phyloP scores from a whole-genome alignment of 2,113 vertebrate species.

The Neogobius melanostomus region DNA sequence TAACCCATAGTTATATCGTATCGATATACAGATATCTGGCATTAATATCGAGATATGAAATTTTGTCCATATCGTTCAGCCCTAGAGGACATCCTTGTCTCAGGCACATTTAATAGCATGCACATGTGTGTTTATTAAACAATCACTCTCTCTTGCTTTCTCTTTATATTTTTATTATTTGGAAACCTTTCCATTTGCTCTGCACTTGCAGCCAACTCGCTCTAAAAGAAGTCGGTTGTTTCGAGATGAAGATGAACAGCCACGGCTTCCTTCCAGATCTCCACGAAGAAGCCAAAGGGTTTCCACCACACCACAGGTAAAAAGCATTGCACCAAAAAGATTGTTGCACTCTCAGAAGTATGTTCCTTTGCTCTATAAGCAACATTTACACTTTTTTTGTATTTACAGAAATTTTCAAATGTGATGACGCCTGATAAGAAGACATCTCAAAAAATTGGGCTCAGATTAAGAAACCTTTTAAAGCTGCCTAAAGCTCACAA shows the following conservation, averaged over 20 bases:
- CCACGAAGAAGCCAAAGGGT: slow-evolving; percentile 93
- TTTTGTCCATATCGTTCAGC: no score
- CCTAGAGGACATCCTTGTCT: no score
- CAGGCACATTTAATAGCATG: no score
- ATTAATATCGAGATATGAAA: no score
- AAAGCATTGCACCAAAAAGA: not conserved
- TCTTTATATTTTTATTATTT: not conserved
- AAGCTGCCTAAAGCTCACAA: slow-evolving; percentile 99
- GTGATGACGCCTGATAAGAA: slow-evolving; percentile 93
- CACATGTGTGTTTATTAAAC: not conserved
- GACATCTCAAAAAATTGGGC: slow-evolving; percentile 94
- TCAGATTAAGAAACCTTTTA: slow-evolving; percentile 92
- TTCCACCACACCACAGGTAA: slow-evolving; percentile 86
- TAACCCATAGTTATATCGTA: no score
- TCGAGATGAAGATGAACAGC: slow-evolving; percentile 89
- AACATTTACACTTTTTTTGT: slow-evolving; percentile 17
- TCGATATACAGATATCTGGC: no score
- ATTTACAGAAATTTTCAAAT: slow-evolving; percentile 85
- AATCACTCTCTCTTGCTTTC: not conserved
- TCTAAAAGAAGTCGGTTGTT: slow-evolving; percentile 93
- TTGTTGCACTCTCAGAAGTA: not conserved
- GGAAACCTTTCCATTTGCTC: not conserved
- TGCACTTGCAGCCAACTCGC: slow-evolving; percentile 83
- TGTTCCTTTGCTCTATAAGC: not conserved
- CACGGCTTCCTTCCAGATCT: slow-evolving; percentile 84